These are phyloP conservation scores for Tenualosa thibaudeaui DNA, from an alignment of 2,797 vertebrate genomes.

Conservation along the genomic window DNA sequence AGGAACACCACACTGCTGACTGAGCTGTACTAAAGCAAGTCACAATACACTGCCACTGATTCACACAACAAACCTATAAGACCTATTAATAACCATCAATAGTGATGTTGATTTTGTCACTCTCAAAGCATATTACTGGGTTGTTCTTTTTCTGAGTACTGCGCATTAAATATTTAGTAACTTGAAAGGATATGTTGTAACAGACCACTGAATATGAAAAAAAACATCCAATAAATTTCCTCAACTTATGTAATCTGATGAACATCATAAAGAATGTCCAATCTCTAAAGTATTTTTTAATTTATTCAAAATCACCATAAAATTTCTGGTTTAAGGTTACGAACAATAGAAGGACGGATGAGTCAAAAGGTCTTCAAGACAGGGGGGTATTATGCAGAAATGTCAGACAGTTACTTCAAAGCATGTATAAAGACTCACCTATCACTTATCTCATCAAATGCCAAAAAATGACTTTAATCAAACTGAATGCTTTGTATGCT, in stretches of 20 bases:
- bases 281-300: neutral
- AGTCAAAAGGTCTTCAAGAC: neutral
- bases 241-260: neutral
- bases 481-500: neutral
- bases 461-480: neutral
- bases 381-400: neutral
- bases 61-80: neutral
- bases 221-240: neutral
- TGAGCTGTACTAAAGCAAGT: neutral
- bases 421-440: neutral
- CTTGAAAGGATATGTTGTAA: neutral
- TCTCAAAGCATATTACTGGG: too few relatives aligned
- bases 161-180: neutral
- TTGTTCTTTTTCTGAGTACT: neutral
- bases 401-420: neutral
- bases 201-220: neutral
- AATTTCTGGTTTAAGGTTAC: neutral
- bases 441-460: conserved; percentile 8
- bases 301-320: neutral
- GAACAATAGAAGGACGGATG: neutral
- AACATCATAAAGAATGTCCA: neutral
- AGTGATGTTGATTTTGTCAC: too few relatives aligned
- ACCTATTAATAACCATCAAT: neutral
- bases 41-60: neutral
- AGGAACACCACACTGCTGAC: too few relatives aligned